These are phyloP conservation scores for Loxodonta africana DNA, from an alignment of 2,113 vertebrate genomes.

Conservation along the genomic window DNA sequence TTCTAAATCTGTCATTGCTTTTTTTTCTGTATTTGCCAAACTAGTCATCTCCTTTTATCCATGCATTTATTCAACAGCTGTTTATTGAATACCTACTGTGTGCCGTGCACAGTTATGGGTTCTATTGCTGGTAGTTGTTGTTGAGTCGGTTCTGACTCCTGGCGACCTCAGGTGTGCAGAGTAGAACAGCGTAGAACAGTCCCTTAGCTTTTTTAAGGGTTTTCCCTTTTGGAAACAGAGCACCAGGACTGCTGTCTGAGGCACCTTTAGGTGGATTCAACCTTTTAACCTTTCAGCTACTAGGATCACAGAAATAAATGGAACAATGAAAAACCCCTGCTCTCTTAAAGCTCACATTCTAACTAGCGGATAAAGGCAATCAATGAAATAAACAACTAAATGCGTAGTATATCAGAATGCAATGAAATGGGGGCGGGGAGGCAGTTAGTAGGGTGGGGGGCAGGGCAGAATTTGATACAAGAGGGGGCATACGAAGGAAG, in stretches of 20 bases:
- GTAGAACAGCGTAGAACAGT: neutral
- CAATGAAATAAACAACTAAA: neutral
- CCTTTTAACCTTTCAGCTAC: no score
- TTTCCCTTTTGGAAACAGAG: neutral
- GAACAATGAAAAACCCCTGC: neutral
- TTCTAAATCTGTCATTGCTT: neutral
- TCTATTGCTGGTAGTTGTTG: neutral
- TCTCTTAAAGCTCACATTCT: neutral
- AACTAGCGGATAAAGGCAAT: neutral
- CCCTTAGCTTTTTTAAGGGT: neutral
- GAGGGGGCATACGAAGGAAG: neutral
- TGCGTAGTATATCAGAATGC: neutral
- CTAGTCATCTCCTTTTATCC: neutral
- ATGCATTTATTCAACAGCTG: neutral
- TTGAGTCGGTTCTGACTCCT: neutral
- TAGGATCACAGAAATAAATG: neutral
- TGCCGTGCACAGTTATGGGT: neutral
- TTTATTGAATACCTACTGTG: neutral
- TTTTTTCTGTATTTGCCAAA: neutral
- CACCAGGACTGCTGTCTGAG: no score
- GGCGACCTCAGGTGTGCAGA: neutral
- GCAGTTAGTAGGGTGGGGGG: fast-evolving
- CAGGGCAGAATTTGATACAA: neutral
- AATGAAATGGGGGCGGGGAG: neutral
- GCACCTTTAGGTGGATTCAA: no score